Conservation (phyloP, 2,113 vertebrate genomes). For the Onychorhynchus coronatus region DNA sequence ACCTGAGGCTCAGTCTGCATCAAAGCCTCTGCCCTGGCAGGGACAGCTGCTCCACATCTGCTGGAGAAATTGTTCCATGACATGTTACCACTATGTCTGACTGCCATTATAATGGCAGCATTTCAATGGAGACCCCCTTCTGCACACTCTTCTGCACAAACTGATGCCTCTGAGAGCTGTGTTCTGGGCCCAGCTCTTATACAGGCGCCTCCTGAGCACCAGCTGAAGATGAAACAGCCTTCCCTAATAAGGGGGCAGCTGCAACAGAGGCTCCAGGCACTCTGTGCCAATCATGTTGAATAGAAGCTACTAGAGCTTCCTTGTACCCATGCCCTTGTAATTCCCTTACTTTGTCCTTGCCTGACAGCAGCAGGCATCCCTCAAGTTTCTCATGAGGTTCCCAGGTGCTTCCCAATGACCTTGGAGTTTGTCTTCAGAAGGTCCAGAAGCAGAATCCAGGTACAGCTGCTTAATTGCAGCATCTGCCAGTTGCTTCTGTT, state of each 20-base stretch:
- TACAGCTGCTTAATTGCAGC: not conserved
- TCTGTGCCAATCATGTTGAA: not conserved
- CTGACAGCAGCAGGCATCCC: not conserved
- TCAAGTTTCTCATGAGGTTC: not conserved
- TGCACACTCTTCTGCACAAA: not conserved
- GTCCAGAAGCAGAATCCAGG: not conserved
- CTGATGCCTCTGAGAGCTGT: not conserved
- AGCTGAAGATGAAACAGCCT: not conserved
- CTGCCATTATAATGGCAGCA: not conserved
- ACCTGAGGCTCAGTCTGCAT: not conserved
- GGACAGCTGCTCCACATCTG: not conserved
- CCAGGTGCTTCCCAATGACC: not conserved
- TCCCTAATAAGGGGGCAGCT: not conserved
- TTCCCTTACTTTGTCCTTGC: not conserved
- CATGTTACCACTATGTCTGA: rapidly evolving
- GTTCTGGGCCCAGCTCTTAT: not conserved
- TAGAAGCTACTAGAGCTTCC: not conserved
- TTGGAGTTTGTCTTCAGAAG: not conserved
- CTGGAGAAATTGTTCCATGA: not conserved
- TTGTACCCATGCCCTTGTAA: not conserved
- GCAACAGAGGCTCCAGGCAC: not conserved
- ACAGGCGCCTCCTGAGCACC: not conserved
- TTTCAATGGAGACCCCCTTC: not conserved
- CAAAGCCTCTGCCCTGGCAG: not conserved
- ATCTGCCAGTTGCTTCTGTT: not conserved